phyloP scores from a whole-genome alignment of 2,113 vertebrate genomes.

The Dicerorhinus sumatrensis region DNA sequence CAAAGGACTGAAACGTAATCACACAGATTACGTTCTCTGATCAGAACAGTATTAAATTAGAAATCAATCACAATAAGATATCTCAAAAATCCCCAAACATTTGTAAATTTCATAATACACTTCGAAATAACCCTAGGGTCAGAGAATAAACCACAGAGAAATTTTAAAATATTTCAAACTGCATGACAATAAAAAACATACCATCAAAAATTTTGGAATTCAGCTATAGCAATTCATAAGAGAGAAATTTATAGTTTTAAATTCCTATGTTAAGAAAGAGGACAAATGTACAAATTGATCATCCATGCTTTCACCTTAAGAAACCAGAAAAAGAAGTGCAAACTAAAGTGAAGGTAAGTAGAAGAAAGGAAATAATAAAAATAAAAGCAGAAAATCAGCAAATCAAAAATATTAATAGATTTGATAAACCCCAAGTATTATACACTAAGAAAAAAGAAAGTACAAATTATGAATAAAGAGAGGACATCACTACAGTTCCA shows the following conservation, averaged over 20 bases:
- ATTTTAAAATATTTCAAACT: neutral
- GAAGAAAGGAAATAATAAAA: neutral
- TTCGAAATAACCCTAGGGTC: neutral
- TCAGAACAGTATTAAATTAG: neutral
- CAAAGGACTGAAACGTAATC: neutral
- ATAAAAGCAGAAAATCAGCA: neutral
- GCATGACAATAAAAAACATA: neutral
- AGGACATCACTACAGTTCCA: neutral
- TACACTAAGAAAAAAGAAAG: neutral
- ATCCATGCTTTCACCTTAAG: neutral
- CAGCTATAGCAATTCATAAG: neutral
- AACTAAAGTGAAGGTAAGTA: neutral
- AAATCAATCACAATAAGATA: neutral
- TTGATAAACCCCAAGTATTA: neutral
- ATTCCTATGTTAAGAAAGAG: neutral
- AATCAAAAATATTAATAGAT: conserved; percentile 2
- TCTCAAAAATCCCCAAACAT: neutral
- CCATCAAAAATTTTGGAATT: neutral
- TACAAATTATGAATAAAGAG: neutral
- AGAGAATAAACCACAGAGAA: neutral
- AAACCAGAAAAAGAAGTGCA: neutral
- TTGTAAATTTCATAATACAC: neutral
- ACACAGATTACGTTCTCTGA: neutral
- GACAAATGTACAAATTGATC: neutral
- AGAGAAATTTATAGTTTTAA: neutral